These are phyloP conservation scores for Laterallus jamaicensis DNA, from an alignment of 2,113 vertebrate genomes.

Conservation along the genomic window DNA sequence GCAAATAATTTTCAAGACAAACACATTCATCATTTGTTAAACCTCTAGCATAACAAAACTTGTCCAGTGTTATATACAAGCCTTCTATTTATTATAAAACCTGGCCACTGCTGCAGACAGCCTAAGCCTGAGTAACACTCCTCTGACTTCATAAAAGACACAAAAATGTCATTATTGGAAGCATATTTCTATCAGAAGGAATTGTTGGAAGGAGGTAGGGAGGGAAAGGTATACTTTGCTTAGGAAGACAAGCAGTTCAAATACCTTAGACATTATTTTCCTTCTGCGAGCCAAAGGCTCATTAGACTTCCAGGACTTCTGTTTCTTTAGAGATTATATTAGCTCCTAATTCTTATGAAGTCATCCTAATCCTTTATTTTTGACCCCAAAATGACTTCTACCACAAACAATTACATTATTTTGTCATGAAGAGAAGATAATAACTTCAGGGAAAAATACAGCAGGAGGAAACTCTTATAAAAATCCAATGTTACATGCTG, in stretches of 20 bases:
- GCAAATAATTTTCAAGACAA: not conserved
- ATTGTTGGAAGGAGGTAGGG: not conserved
- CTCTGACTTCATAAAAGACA: not conserved
- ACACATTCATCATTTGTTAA: not conserved
- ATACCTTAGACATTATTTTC: not conserved
- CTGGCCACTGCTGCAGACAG: not conserved
- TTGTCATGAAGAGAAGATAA: not conserved
- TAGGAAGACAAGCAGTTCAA: not conserved
- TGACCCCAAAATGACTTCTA: not conserved
- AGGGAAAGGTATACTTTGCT: not conserved
- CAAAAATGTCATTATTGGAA: not conserved
- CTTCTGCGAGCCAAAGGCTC: not conserved
- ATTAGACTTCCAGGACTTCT: not conserved
- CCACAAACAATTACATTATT: not conserved
- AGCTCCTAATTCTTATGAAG: not conserved
- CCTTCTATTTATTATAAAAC: not conserved
- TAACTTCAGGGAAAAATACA: not conserved
- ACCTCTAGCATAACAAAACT: not conserved
- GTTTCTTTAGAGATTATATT: not conserved
- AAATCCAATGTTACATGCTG: not conserved
- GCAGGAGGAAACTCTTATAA: not conserved
- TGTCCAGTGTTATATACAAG: not conserved
- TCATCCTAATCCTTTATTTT: not conserved
- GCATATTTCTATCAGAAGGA: not conserved
- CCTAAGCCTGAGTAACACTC: not conserved